Base-by-base conservation (phyloP, 2,797 vertebrate genomes). In the Lepilemur ruficaudatus region DNA sequence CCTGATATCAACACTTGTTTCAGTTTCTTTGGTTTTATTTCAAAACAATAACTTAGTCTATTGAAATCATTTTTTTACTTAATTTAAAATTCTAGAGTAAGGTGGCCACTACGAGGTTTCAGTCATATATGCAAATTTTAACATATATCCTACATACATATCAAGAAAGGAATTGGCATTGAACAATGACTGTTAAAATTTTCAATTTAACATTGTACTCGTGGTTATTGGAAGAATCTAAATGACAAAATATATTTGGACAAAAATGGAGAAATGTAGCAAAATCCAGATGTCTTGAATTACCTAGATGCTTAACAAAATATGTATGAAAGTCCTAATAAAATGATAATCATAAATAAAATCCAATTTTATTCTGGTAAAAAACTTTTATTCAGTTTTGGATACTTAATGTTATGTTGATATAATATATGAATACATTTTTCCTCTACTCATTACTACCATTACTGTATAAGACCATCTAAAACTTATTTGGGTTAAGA, bases 81-180 rank as follows among this genome's bases (percentile, higher is more conserved):
- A 30, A 91, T 86, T 92, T 97, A 86, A 97, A 96, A 94, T 96
- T 96, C 85, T 85, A 92, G 35, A 75, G 32, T 93, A 81, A 94
- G 57, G 63, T 32, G 95, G n/a, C 46, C 57, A 91, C 50, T 22
- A 72, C 32, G 17, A 89, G 32, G 4, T 52, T 93, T 96, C 70
- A 93, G 46, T 88, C 35, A 80, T 28, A 35, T 4, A 10, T 57
- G 70, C 22, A 89, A 72, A 95, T 30, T 5, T 89, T 83, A 91
- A 55, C n/a, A 41, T 79, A 43, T 38, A 67, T 43, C 14, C 15
- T 92, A 80, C 25, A 76, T 48, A 67, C 4, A 50, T 69, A 46
- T 80, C 57, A 76, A 89, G 38, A n/a, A 86, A 91, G n/a, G 18
- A 90, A 18, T 30, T 80, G 20, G 57, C 48, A 52, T 89, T 46